Conservation (phyloP, 2,888 invertebrate species). For the Chymomyza fuscimana region DNA sequence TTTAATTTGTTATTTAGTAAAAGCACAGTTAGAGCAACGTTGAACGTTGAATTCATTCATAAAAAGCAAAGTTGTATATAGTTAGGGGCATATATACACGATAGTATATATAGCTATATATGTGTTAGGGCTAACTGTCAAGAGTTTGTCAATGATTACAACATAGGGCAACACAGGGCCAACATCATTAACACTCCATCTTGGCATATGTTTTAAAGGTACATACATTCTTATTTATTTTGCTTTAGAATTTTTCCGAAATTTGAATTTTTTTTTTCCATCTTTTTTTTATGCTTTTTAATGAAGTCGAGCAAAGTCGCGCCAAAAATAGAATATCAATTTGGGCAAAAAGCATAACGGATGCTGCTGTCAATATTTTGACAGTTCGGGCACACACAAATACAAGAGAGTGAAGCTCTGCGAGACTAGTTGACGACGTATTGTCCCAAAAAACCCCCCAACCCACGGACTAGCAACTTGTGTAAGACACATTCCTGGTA, state of each 20-base stretch:
- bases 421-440: constrained; percentile 53
- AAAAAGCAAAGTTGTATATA: constrained; percentile 12
- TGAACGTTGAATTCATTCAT: constrained; percentile 51
- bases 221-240: neutral
- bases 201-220: neutral
- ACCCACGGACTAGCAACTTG: neutral
- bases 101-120: constrained; percentile 37
- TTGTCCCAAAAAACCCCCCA: constrained; percentile 21
- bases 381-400: constrained; percentile 47
- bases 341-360: constrained; percentile 71
- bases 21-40: constrained; percentile 49
- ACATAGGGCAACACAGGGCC: constrained; percentile 1
- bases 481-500: constrained; percentile 42
- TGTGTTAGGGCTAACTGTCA: constrained; percentile 37
- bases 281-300: constrained; percentile 45
- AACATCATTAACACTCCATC: neutral
- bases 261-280: neutral
- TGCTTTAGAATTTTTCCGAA: neutral
- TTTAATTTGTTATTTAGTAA: constrained; percentile 12
- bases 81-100: constrained; percentile 19
- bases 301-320: constrained; percentile 52
- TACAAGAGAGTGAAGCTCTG: constrained; percentile 4
- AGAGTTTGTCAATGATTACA: constrained; percentile 40
- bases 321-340: constrained; percentile 69
- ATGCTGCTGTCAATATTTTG: constrained; percentile 73